Evolutionary conservation across 2,888 invertebrate genomes (phyloP), one percentile per base, ranked within the genome.

Genomic region (Athalia circularis): DNA sequence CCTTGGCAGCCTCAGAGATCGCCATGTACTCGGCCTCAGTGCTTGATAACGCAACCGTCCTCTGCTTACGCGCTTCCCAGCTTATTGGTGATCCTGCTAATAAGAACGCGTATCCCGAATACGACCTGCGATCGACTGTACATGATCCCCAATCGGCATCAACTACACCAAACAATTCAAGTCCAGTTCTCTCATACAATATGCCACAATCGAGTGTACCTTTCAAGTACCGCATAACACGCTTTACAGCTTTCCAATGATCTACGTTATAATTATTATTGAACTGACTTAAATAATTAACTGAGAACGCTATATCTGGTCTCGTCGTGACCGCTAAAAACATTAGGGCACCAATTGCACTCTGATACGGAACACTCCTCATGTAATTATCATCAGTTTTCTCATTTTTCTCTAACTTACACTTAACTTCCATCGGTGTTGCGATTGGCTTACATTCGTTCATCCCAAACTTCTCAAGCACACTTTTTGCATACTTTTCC

Each of bases 41-140:
- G 45, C 76, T 79, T 13, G 79, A 79, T 48, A 59, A 48, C 15
- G 79, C 65, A 0, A 79, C 70, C 5, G 68, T 76, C 29, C 61
- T 5, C 77, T 79, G 79, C 15, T 80, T 80, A 11, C 77, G 70
- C 1, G 79, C 76, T 48, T 77, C 59, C 80, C 80, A 80, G n/a
- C 65, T 65, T 13, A 80, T 65, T 3, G 72, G 47, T 11, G 70
- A 65, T 9, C 77, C 74, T 11, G 65, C 80, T 9, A 80, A 54
- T 72, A 64, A 57, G 11, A 80, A 77, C 9, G 59, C 50, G 48
- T 67, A 80, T n/a, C 79, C 79, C 0, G 76, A 59, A 8, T 77
- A 72, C 7, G 79, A 79, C 54, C 15, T 29, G n/a, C 74, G 48
- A 57, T 77, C 79, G 15, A 47, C 29, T 5, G n/a, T 15, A 50